Conservation (phyloP, 1,140 invertebrate species). For the Laodelphax striatellus region DNA sequence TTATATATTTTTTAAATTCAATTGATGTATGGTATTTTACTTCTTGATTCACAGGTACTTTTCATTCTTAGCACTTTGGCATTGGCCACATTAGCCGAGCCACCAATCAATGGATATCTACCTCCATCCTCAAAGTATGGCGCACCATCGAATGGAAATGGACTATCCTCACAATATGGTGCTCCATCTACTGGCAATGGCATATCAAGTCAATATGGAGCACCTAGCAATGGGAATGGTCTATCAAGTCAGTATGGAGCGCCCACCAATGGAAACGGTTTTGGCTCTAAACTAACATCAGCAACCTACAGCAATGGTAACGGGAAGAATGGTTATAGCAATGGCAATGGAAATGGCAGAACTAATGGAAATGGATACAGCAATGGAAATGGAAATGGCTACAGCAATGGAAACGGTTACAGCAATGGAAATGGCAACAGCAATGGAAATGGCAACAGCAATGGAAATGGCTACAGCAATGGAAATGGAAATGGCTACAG, state of each 20-base stretch:
- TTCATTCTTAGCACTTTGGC: not conserved
- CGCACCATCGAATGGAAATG: slow-evolving; percentile 4
- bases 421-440: not conserved
- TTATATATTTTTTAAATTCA: too few species aligned
- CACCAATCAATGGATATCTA: slow-evolving; percentile 5
- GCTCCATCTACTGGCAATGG: slow-evolving; percentile 3
- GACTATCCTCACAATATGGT: slow-evolving; percentile 11
- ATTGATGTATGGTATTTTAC: too few species aligned
- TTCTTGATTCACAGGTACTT: not conserved
- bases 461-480: slow-evolving; percentile 7
- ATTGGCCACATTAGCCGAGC: slow-evolving; percentile 5
- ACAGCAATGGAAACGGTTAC: not conserved
- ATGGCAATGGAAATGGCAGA: slow-evolving; percentile 5
- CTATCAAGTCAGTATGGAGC: not conserved
- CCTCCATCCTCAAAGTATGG: not conserved
- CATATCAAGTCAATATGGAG: not conserved
- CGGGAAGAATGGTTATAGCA: not conserved
- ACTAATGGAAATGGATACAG: not conserved
- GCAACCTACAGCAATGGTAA: not conserved
- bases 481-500: slow-evolving; percentile 10
- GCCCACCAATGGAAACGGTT: not conserved
- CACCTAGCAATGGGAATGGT: not conserved
- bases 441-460: slow-evolving; percentile 5
- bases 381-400: not conserved
- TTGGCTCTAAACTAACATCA: too few species aligned